Conservation (phyloP, 1,140 invertebrate species). For the Physella acuta region DNA sequence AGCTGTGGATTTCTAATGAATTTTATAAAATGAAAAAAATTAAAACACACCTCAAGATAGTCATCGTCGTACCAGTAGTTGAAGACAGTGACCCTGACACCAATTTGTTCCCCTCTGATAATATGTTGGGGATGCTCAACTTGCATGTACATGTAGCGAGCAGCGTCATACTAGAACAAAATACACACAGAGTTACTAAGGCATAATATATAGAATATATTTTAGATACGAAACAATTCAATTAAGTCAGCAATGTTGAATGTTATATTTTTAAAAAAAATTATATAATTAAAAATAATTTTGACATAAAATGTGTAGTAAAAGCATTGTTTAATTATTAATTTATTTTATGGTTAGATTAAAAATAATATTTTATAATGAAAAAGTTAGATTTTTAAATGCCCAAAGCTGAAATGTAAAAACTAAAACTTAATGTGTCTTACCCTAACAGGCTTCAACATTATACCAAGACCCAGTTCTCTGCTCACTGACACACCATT, state of each 20-base stretch:
- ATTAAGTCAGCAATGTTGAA: too few relatives aligned
- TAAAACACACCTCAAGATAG: constrained; percentile 64
- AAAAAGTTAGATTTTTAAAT: not conserved
- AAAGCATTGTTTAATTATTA: too few relatives aligned
- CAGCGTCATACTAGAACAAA: constrained; percentile 71
- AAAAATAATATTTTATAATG: too few relatives aligned
- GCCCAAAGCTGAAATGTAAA: not conserved
- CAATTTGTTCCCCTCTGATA: constrained; percentile 89
- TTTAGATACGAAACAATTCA: too few relatives aligned
- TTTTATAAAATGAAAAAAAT: not conserved
- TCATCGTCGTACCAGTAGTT: constrained; percentile 85
- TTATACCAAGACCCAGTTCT: constrained; percentile 81
- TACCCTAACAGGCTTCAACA: constrained; percentile 75
- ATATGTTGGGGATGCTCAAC: constrained; percentile 86
- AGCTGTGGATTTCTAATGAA: too few relatives aligned
- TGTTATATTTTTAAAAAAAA: too few relatives aligned
- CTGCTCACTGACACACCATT: constrained; percentile 88
- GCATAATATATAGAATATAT: too few relatives aligned
- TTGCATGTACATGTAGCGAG: constrained; percentile 90
- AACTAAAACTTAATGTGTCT: constrained; percentile 37
- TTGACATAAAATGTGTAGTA: too few relatives aligned
- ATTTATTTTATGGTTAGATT: too few relatives aligned
- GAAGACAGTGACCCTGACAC: constrained; percentile 87
- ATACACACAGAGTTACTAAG: too few relatives aligned
- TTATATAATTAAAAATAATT: too few relatives aligned